These are phyloP conservation scores for Drosophila neutralis DNA, from an alignment of 2,888 invertebrate species.

Conservation along the genomic window DNA sequence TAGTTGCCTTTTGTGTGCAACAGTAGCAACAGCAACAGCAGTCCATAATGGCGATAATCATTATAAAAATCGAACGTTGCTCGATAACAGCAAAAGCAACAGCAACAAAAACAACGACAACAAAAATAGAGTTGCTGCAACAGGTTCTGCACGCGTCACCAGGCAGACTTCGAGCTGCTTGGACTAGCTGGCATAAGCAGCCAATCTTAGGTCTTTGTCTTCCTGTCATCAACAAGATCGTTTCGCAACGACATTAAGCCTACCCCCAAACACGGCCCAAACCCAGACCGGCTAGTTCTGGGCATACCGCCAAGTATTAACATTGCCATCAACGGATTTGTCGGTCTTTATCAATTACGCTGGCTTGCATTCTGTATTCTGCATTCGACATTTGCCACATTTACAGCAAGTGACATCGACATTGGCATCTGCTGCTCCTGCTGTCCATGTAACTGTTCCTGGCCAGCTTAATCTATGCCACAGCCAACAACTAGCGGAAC, in stretches of 20 bases:
- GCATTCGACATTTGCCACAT: conserved; percentile 61
- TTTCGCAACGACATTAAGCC: conserved; percentile 72
- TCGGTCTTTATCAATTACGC: conserved; percentile 82
- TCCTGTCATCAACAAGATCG: conserved; percentile 80
- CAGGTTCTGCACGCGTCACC: conserved; percentile 73
- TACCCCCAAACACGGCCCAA: conserved; percentile 19
- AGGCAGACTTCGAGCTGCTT: conserved; percentile 31
- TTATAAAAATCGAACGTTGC: conserved; percentile 67
- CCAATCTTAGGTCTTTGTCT: conserved; percentile 77
- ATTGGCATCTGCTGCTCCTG: conserved; percentile 39
- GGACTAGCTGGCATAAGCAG: conserved; percentile 59
- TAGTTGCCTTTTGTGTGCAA: conserved; percentile 59
- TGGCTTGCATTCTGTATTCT: conserved; percentile 45
- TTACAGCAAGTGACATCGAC: conserved; percentile 71
- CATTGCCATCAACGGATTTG: conserved; percentile 80
- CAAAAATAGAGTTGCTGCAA: conserved; percentile 28
- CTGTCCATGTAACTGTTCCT: conserved; percentile 56
- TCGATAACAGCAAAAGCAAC: conserved; percentile 46
- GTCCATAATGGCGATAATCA: conserved; percentile 76
- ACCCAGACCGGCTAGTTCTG: conserved; percentile 20
- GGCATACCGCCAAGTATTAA: conserved; percentile 64
- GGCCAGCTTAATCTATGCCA: conserved; percentile 50
- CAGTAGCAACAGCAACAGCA: conserved; percentile 51
- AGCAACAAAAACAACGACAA: conserved; percentile 16
- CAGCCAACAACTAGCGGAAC: conserved; percentile 53